Evolutionary conservation across 2,113 vertebrate genomes (phyloP).

Genomic region (Sorex araneus): DNA sequence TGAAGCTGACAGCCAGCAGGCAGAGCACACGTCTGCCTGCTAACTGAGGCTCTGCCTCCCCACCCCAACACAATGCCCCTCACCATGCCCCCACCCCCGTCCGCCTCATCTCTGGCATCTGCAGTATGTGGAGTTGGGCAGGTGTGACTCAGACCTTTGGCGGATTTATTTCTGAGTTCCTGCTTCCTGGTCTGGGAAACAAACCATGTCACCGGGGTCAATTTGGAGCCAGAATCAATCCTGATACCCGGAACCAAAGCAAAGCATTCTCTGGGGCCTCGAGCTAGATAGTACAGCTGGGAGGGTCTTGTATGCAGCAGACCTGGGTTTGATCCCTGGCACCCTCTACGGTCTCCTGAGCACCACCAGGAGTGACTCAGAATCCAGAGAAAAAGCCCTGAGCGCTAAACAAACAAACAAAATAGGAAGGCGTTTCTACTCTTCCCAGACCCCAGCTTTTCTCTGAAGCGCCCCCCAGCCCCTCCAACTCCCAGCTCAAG

Average conservation of each 20-base stretch:
- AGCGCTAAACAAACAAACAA: neutral
- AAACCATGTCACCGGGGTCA: constrained; percentile 48
- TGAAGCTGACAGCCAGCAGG: constrained; percentile 81
- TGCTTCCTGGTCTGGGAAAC: constrained; percentile 68
- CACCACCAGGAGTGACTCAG: too few species aligned
- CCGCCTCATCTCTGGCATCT: neutral
- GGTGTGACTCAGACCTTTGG: neutral
- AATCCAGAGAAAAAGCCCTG: neutral
- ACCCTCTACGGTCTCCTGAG: too few species aligned
- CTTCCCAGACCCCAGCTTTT: constrained; percentile 56
- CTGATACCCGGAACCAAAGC: constrained; percentile 73
- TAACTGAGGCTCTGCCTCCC: constrained; percentile 73
- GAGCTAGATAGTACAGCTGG: too few species aligned
- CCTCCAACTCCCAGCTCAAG: constrained; percentile 47
- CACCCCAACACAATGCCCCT: constrained; percentile 54
- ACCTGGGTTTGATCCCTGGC: too few species aligned
- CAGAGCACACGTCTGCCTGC: constrained; percentile 76
- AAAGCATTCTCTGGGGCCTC: constrained; percentile 10
- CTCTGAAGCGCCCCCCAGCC: constrained; percentile 66
- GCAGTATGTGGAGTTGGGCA: neutral
- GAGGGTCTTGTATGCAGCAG: too few species aligned
- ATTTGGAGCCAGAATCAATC: constrained; percentile 65
- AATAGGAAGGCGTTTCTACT: neutral
- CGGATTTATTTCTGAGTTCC: constrained; percentile 40
- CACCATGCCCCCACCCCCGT: neutral